phyloP scores from a whole-genome alignment of 1,140 invertebrate genomes.

The Ceratitis capitata region DNA sequence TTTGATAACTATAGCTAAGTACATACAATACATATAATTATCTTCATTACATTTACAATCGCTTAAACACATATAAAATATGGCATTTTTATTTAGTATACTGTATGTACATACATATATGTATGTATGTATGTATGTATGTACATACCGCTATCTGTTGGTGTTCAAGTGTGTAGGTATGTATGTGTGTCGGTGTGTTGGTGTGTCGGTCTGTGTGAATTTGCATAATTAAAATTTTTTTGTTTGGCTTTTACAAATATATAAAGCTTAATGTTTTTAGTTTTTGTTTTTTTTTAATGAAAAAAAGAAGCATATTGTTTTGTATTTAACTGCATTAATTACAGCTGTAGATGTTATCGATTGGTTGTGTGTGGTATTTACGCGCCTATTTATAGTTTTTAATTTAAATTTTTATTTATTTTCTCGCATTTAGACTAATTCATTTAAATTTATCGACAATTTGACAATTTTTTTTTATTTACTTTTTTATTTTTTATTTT shows the following conservation, averaged over 20 bases:
- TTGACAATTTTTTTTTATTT: no score
- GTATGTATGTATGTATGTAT: background rate
- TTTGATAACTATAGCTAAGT: slow-evolving; percentile 31
- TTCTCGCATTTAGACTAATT: no score
- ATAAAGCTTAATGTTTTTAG: slow-evolving; percentile 34
- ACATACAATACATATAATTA: no score
- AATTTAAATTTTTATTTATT: no score
- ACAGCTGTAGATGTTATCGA: background rate
- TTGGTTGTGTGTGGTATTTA: background rate
- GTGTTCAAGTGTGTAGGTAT: background rate
- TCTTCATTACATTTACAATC: background rate
- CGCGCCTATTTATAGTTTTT: background rate
- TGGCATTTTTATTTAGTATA: background rate
- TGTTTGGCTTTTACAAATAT: slow-evolving; percentile 31
- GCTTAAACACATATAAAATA: slow-evolving; percentile 18
- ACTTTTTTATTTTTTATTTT: no score
- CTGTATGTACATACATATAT: background rate
- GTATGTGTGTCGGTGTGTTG: background rate
- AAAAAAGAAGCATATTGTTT: slow-evolving; percentile 27
- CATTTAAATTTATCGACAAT: no score
- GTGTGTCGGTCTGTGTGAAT: background rate
- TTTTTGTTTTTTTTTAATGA: no score
- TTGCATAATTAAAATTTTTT: no score
- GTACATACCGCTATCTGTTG: background rate
- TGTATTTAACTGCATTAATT: slow-evolving; percentile 6